Base-by-base conservation (phyloP, 2,113 vertebrate genomes). In the Centropus bengalensis region DNA sequence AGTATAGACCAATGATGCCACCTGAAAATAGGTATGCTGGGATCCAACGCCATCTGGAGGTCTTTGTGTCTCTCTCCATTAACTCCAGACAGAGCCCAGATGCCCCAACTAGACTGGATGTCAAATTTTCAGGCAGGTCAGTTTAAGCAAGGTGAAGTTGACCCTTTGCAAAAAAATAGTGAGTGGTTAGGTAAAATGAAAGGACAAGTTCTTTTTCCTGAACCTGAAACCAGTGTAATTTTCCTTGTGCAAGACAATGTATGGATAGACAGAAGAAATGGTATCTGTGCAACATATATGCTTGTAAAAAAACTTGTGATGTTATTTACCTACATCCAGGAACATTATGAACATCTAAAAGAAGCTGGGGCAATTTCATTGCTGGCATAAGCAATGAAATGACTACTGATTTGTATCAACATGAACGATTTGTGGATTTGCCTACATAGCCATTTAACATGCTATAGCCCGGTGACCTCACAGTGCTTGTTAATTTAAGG, bases 1-100 rank as follows among this genome's bases (percentile, higher is more conserved):
- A 59, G 24, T 4, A 30, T 0, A 0, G 82, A 49, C 8, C 47
- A 19, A 3, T 8, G 4, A 20, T 14, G n/a, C 16, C 32, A 22
- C 40, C 4, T 10, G 51, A 26, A 64, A 47, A 17, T 0, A 51
- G 12, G 17, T 52, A 19, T 51, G 8, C 12, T 71, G 58, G 52
- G 38, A 68, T 76, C 54, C 78, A 68, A 75, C 5, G 2, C 49
- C 44, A 52, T 8, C 18, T 47, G 47, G 45, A 86, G 42, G 16
- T 33, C 38, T 78, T 24, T n/a, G 14, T 60, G 44, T 7, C 8
- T 45, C 8, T 45, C 47, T 82, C 62, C 38, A 21, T 58, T 24
- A 15, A 16, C 36, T 44, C 30, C 73, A 54, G n/a, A 8, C 7
- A 14, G 21, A 84, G 36, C 7, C 14, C 18, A n/a, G 32, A 38